Conservation (phyloP, 2,888 invertebrate genomes). For the Parnassius apollo region DNA sequence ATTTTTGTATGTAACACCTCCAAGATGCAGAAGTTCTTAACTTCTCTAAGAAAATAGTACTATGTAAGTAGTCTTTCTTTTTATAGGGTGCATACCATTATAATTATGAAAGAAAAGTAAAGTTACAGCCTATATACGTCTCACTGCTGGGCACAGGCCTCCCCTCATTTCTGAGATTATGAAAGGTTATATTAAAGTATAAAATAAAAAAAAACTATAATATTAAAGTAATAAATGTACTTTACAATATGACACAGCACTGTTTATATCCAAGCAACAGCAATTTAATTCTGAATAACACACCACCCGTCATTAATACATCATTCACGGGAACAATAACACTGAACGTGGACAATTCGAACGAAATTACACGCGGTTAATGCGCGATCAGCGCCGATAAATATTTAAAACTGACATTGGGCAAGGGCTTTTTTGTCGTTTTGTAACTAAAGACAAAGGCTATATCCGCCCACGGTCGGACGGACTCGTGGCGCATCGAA, state of each 20-base stretch:
- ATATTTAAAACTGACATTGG: slow-evolving; percentile 69
- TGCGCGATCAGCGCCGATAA: slow-evolving; percentile 64
- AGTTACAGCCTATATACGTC: no score
- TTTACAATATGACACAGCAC: background rate
- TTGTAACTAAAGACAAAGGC: slow-evolving; percentile 73
- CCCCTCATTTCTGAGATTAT: no score
- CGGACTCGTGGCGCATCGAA: slow-evolving; percentile 61
- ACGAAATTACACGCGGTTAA: slow-evolving; percentile 65
- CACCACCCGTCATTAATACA: slow-evolving; percentile 55
- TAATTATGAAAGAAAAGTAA: no score
- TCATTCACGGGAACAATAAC: slow-evolving; percentile 62
- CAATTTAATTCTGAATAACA: slow-evolving; percentile 57
- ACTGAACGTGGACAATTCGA: slow-evolving; percentile 54
- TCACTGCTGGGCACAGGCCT: no score
- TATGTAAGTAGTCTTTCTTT: no score
- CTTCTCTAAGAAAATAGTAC: no score
- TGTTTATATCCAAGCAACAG: slow-evolving; percentile 30
- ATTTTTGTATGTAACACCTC: no score
- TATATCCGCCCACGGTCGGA: slow-evolving; percentile 69
- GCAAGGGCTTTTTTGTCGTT: slow-evolving; percentile 50
- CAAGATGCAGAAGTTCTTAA: no score
- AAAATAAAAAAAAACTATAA: no score
- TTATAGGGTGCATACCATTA: no score
- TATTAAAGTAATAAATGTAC: no score
- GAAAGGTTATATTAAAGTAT: no score